phyloP scores from a whole-genome alignment of 2,113 vertebrate species.

The Rhombomys opimus region DNA sequence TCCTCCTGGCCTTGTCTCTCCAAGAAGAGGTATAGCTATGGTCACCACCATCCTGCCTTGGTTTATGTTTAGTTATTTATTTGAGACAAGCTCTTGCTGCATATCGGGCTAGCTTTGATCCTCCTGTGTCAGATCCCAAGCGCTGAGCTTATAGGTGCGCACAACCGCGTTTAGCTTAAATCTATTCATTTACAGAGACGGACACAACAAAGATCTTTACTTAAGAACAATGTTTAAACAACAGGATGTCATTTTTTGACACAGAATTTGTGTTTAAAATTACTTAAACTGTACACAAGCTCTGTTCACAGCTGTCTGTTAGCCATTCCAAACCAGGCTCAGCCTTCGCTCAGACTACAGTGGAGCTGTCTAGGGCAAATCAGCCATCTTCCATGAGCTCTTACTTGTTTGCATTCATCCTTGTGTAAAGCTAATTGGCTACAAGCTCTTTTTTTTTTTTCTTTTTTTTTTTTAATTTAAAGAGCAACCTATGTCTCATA shows the following conservation, averaged over 20 bases:
- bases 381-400: conserved; percentile 11
- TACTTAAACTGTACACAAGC: neutral
- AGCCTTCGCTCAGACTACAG: neutral
- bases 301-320: conserved; percentile 23
- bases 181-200: neutral
- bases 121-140: neutral
- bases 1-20: neutral
- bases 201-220: conserved; percentile 20
- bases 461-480: neutral
- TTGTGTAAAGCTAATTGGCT: neutral
- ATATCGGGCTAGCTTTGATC: neutral
- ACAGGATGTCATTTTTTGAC: conserved; percentile 26
- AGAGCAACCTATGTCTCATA: conserved; percentile 7
- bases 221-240: conserved; percentile 18
- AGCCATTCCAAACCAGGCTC: neutral
- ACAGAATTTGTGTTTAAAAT: conserved; percentile 14
- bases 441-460: neutral
- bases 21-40: neutral
- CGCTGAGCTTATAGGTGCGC: neutral
- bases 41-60: neutral
- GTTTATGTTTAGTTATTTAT: neutral
- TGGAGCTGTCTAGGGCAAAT: neutral
- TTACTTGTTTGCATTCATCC: conserved; percentile 9
- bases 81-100: neutral
- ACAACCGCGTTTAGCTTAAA: neutral